Conservation (phyloP, 2,888 invertebrate species). For the Prenolepis imparis region DNA sequence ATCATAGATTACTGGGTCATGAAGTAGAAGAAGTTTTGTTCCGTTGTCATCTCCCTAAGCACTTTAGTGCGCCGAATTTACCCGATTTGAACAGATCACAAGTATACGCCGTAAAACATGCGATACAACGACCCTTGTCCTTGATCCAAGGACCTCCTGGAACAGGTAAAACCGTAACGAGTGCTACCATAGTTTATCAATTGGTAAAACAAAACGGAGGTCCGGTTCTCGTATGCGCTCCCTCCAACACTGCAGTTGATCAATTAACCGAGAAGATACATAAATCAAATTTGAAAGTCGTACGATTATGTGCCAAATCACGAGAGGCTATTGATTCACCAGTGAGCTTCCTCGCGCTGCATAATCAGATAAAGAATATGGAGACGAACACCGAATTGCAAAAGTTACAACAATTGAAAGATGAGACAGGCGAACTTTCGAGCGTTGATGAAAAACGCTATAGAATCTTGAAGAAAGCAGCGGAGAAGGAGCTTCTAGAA, state of each 20-base stretch:
- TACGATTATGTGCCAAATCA: slow-evolving; percentile 98
- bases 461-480: slow-evolving; percentile 94
- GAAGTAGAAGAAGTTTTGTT: slow-evolving; percentile 97
- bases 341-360: slow-evolving; percentile 97
- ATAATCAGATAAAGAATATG: slow-evolving; percentile 98
- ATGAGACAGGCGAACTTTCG: slow-evolving; percentile 99
- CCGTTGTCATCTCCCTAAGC: slow-evolving; percentile 96
- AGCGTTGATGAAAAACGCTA: slow-evolving; percentile 98
- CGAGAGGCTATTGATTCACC: slow-evolving; percentile 99
- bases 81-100: slow-evolving; percentile 99
- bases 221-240: slow-evolving; percentile 98
- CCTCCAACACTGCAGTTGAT: slow-evolving; percentile 99
- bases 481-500: slow-evolving; percentile 96
- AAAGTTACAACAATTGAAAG: slow-evolving; percentile 98
- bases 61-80: slow-evolving; percentile 98
- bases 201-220: slow-evolving; percentile 97
- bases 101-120: slow-evolving; percentile 99
- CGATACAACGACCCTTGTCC: slow-evolving; percentile 97
- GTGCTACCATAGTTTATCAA: slow-evolving; percentile 99
- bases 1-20: slow-evolving; percentile 97
- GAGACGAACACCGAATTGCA: slow-evolving; percentile 97
- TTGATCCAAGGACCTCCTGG: slow-evolving; percentile 99
- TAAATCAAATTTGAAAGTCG: slow-evolving; percentile 96
- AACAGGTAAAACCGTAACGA: slow-evolving; percentile 99
- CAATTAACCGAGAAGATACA: slow-evolving; percentile 99